These are phyloP conservation scores for Cryptocheilus praepositus DNA, from an alignment of 2,888 invertebrate genomes.

Conservation along the genomic window DNA sequence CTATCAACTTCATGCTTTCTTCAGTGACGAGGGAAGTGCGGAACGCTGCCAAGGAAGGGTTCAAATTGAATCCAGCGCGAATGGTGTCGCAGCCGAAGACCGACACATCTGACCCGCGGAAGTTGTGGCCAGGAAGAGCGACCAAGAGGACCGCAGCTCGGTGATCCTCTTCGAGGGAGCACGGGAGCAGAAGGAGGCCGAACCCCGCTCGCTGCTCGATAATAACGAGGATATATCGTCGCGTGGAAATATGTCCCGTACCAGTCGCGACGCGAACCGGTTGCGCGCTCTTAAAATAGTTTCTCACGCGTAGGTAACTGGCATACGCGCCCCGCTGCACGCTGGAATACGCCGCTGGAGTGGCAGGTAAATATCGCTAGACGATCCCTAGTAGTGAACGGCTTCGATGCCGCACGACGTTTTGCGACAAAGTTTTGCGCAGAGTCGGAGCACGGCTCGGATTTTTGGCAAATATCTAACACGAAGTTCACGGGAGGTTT, in stretches of 20 bases:
- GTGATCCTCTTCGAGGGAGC: slow-evolving; percentile 2
- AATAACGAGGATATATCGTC: slow-evolving; percentile 36
- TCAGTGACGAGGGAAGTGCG: too few relatives aligned
- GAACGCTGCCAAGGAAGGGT: too few relatives aligned
- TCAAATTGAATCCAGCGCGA: too few relatives aligned
- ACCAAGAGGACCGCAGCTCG: too few relatives aligned
- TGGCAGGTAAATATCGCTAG: slow-evolving; percentile 50
- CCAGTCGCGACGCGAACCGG: slow-evolving; percentile 59
- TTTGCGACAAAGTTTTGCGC: too few relatives aligned
- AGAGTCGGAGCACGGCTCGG: too few relatives aligned
- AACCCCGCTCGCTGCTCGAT: slow-evolving; percentile 19
- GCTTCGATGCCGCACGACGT: slow-evolving; percentile 6
- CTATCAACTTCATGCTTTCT: too few relatives aligned
- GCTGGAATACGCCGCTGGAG: slow-evolving; percentile 44
- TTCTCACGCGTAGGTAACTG: slow-evolving; percentile 56
- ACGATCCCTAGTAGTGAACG: slow-evolving; percentile 15
- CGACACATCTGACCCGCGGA: too few relatives aligned
- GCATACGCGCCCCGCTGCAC: slow-evolving; percentile 33
- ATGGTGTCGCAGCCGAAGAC: too few relatives aligned
- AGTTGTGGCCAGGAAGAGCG: too few relatives aligned
- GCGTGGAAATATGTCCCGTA: slow-evolving; percentile 44
- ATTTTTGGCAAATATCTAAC: too few relatives aligned
- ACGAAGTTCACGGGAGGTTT: too few relatives aligned
- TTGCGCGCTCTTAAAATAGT: slow-evolving; percentile 61
- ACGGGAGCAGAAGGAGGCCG: slow-evolving; percentile 4